phyloP scores from a whole-genome alignment of 2,113 vertebrate species.

The Ceyx margarethae region DNA sequence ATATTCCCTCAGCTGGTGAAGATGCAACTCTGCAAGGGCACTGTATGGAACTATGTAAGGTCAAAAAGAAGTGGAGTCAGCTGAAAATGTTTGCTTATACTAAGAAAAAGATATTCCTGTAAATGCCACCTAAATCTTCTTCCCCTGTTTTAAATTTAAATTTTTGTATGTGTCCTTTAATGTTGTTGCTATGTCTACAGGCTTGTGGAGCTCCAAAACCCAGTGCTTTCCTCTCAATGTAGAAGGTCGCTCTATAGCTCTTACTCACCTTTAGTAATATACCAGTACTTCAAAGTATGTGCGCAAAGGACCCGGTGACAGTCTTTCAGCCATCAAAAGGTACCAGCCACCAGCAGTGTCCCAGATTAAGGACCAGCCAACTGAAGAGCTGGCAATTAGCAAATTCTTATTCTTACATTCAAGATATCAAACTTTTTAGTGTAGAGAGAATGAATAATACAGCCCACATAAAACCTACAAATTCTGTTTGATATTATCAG shows the following conservation, averaged over 20 bases:
- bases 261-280: neutral
- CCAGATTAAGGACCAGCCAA: neutral
- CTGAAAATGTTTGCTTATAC: neutral
- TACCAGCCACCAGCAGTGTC: neutral
- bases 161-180: neutral
- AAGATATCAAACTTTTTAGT: neutral
- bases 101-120: neutral
- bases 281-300: neutral
- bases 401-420: neutral
- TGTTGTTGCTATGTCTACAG: neutral
- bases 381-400: neutral
- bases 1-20: neutral
- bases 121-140: neutral
- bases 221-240: neutral
- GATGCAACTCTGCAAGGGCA: neutral
- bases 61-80: neutral
- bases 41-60: neutral
- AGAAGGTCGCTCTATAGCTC: neutral
- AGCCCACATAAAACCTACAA: neutral
- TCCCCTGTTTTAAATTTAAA: neutral
- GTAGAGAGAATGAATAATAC: neutral
- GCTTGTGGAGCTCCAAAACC: neutral
- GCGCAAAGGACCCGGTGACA: neutral
- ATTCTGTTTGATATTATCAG: constrained; percentile 6
- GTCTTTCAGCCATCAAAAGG: neutral